Evolutionary conservation across 2,888 invertebrate species (phyloP).

Genomic region (Malthinus flaveolus): DNA sequence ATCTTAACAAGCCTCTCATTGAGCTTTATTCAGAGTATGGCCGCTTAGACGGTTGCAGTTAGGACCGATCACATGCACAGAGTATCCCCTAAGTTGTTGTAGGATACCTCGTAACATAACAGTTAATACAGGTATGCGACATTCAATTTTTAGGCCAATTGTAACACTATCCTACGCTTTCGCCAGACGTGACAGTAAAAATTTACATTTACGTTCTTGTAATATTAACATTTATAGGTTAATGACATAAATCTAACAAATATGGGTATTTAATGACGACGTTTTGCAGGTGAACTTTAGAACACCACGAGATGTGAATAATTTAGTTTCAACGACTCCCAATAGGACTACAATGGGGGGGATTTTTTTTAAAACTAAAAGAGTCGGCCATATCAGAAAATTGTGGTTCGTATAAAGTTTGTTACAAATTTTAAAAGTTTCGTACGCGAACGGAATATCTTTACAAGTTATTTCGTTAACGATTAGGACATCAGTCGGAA

Average conservation of each 20-base stretch:
- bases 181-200: too few species aligned
- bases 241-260: slow-evolving; percentile 43
- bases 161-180: too few species aligned
- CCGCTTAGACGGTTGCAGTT: too few species aligned
- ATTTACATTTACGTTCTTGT: too few species aligned
- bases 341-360: slow-evolving; percentile 2
- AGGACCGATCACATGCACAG: too few species aligned
- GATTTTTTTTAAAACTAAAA: slow-evolving; percentile 13
- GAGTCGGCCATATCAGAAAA: slow-evolving; percentile 19
- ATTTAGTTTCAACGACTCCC: slow-evolving; percentile 36
- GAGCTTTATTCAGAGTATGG: too few species aligned
- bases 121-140: too few species aligned
- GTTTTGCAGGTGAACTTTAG: slow-evolving; percentile 44
- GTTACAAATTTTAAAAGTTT: slow-evolving; percentile 27
- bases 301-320: slow-evolving; percentile 47
- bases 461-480: background rate
- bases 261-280: slow-evolving; percentile 46
- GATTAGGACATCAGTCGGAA: too few species aligned
- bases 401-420: slow-evolving; percentile 19
- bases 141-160: too few species aligned
- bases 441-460: slow-evolving; percentile 21
- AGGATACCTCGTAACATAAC: too few species aligned
- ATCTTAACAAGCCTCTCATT: too few species aligned
- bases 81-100: too few species aligned
- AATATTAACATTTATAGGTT: slow-evolving; percentile 34